phyloP scores from a whole-genome alignment of 2,113 vertebrate genomes.

The Onychorhynchus coronatus region DNA sequence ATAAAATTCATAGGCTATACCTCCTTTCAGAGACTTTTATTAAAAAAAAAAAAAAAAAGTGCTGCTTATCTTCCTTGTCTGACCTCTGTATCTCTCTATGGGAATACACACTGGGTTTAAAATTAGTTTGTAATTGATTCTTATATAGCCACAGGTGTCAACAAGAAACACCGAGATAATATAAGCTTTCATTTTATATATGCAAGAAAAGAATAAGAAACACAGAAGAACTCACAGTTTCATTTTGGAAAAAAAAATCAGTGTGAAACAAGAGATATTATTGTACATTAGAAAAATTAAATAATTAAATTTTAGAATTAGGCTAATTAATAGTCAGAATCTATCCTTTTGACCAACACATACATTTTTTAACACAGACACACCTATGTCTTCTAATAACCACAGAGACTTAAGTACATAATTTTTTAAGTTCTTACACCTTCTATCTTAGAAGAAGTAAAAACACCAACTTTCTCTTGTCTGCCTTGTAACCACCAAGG shows the following conservation, averaged over 20 bases:
- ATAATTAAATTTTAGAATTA: neutral
- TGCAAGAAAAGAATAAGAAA: neutral
- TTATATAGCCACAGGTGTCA: conserved; percentile 11
- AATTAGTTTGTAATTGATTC: conserved; percentile 46
- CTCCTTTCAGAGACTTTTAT: neutral
- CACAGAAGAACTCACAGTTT: neutral
- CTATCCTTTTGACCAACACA: neutral
- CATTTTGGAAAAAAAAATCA: neutral
- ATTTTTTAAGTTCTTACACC: neutral
- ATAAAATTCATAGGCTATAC: neutral
- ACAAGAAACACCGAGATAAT: neutral
- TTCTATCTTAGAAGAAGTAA: neutral
- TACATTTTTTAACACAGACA: neutral
- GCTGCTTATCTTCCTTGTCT: neutral
- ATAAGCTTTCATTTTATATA: neutral
- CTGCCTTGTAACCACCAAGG: neutral
- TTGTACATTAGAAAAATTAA: neutral
- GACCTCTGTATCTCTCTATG: neutral
- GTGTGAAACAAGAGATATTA: neutral
- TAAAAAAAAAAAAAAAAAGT: neutral
- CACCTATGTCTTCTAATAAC: neutral
- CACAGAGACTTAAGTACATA: neutral
- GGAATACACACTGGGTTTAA: conserved; percentile 6
- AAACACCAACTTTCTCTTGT: neutral
- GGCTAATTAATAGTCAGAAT: neutral